Conservation (phyloP, 2,113 vertebrate species). For the Psammodynastes pulverulentus region DNA sequence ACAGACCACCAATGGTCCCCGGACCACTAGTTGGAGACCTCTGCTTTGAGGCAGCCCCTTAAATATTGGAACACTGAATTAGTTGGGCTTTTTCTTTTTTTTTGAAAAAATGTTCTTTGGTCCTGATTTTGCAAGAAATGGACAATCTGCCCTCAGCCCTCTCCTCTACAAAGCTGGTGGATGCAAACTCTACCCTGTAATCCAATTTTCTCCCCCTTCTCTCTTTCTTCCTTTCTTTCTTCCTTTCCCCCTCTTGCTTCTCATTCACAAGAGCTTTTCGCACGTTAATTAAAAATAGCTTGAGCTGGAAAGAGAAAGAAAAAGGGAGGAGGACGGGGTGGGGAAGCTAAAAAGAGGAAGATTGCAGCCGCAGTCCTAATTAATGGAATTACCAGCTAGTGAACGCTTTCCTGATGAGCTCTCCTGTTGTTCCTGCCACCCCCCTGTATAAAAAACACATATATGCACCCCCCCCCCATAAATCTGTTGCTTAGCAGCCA, state of each 20-base stretch:
- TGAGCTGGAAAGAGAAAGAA: conserved; percentile 55
- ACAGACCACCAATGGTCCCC: no score
- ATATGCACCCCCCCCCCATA: background rate
- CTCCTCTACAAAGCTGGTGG: no score
- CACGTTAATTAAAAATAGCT: conserved; percentile 69
- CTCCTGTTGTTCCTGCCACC: conserved; percentile 23
- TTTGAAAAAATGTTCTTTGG: background rate
- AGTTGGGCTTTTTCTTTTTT: no score
- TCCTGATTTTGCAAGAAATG: background rate
- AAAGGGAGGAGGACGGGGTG: conserved; percentile 39
- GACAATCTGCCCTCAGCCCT: background rate
- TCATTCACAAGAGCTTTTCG: conserved; percentile 55
- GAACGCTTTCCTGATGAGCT: conserved; percentile 57
- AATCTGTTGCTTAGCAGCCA: conserved; percentile 68
- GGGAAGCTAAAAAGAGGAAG: conserved; percentile 45
- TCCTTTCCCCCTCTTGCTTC: conserved; percentile 41
- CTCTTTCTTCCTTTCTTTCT: conserved; percentile 37
- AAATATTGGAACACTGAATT: background rate
- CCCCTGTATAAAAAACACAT: conserved; percentile 45
- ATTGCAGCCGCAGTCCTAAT: conserved; percentile 56
- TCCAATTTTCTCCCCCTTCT: conserved; percentile 11
- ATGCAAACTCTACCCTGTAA: background rate
- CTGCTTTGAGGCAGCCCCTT: no score
- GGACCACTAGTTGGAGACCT: no score
- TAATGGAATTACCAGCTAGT: conserved; percentile 64